Evolutionary conservation across 2,888 invertebrate species (phyloP).

Genomic region (Cylloceria caligata): DNA sequence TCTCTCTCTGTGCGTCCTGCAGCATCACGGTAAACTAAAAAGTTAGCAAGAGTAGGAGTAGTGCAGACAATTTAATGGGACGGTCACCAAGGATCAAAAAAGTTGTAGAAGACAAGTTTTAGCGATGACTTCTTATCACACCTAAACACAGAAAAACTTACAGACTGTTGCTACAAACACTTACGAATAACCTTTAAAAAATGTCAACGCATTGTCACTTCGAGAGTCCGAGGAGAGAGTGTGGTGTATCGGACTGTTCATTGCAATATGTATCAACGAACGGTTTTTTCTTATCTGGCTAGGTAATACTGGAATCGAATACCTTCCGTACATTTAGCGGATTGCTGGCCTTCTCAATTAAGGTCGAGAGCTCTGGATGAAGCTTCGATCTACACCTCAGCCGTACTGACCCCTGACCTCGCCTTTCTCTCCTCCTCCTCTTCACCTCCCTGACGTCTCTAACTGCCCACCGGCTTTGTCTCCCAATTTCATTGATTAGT

Average conservation of each 20-base stretch:
- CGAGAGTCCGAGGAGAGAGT: background rate
- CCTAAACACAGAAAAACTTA: background rate
- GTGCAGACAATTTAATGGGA: background rate
- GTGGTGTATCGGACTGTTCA: slow-evolving; percentile 10
- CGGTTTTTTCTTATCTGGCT: slow-evolving; percentile 40
- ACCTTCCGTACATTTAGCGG: slow-evolving; percentile 58
- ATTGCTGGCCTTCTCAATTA: slow-evolving; percentile 60
- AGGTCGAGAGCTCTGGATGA: slow-evolving; percentile 53
- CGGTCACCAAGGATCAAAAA: background rate
- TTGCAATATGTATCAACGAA: slow-evolving; percentile 37
- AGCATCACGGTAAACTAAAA: background rate
- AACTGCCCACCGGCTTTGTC: slow-evolving; percentile 78
- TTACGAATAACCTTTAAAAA: background rate
- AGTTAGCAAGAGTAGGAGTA: background rate
- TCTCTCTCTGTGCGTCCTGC: slow-evolving; percentile 18
- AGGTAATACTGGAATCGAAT: slow-evolving; percentile 51
- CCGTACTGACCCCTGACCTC: slow-evolving; percentile 70
- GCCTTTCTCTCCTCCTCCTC: slow-evolving; percentile 70
- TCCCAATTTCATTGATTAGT: slow-evolving; percentile 84
- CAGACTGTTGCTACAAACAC: background rate
- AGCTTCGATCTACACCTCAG: slow-evolving; percentile 61
- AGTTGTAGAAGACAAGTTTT: background rate
- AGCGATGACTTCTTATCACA: background rate
- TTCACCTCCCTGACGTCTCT: slow-evolving; percentile 68
- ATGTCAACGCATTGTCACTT: slow-evolving; percentile 37